Evolutionary conservation across 2,888 invertebrate genomes (phyloP).

Genomic region (Panopea generosa): DNA sequence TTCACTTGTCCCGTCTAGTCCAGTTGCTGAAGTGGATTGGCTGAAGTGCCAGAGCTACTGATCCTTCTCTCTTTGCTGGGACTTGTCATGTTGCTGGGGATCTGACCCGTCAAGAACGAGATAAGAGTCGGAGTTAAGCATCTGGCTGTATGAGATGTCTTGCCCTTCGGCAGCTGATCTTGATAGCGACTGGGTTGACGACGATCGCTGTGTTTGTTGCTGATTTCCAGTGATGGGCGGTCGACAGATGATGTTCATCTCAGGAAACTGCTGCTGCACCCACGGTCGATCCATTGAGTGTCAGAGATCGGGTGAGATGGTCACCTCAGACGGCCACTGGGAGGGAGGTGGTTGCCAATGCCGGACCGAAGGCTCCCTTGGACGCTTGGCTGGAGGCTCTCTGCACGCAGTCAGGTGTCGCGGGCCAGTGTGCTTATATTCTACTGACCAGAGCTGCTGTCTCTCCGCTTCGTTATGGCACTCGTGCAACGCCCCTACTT

Average conservation of each 20-base stretch:
- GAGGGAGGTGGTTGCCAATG: conserved; percentile 40
- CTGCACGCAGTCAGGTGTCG: conserved; percentile 14
- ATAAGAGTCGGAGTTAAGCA: too few species aligned
- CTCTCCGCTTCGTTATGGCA: too few species aligned
- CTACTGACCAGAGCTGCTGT: conserved; percentile 27
- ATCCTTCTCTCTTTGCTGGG: too few species aligned
- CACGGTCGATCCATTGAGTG: conserved; percentile 38
- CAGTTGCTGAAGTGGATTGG: too few species aligned
- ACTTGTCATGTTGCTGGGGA: conserved; percentile 12
- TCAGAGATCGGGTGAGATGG: conserved; percentile 28
- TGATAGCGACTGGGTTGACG: too few species aligned
- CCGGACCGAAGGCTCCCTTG: conserved; percentile 7
- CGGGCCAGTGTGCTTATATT: conserved; percentile 24
- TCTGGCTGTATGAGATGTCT: conserved; percentile 27
- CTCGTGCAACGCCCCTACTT: conserved; percentile 32
- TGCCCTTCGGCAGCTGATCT: conserved; percentile 4
- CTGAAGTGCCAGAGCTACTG: too few species aligned
- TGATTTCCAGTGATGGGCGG: too few species aligned
- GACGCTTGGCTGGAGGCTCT: conserved; percentile 33
- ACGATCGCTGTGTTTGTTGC: too few species aligned
- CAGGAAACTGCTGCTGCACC: too few species aligned
- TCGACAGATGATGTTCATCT: too few species aligned
- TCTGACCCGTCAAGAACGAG: conserved; percentile 12
- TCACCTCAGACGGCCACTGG: conserved; percentile 33
- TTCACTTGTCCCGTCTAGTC: too few species aligned